These are phyloP conservation scores for Drepana arcuata DNA, from an alignment of 1,140 invertebrate genomes.

Conservation along the genomic window DNA sequence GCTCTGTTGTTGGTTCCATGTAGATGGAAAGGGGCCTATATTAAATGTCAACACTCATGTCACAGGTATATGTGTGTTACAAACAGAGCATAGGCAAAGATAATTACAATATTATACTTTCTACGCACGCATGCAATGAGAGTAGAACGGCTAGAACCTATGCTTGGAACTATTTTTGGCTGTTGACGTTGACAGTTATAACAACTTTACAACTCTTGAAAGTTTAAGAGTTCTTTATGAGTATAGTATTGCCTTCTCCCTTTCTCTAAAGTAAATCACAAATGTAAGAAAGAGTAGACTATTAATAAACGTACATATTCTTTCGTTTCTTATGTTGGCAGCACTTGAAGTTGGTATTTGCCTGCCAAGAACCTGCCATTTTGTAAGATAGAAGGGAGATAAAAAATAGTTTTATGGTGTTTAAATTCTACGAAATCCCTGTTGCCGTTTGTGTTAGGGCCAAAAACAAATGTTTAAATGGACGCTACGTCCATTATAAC, in stretches of 20 bases:
- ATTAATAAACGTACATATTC: slow-evolving; percentile 7
- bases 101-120: too few relatives aligned
- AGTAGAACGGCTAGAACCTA: too few relatives aligned
- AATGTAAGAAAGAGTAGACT: slow-evolving; percentile 27
- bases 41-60: too few relatives aligned
- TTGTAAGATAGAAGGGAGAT: slow-evolving; percentile 71
- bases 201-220: slow-evolving; percentile 26
- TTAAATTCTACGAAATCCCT: slow-evolving; percentile 63
- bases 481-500: slow-evolving; percentile 99
- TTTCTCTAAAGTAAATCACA: slow-evolving; percentile 7
- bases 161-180: slow-evolving; percentile 50
- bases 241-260: slow-evolving; percentile 19
- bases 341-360: slow-evolving; percentile 65
- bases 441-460: slow-evolving; percentile 67
- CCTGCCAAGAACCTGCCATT: slow-evolving; percentile 67
- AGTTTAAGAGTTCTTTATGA: too few relatives aligned
- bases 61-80: too few relatives aligned
- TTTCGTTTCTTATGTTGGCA: slow-evolving; percentile 43
- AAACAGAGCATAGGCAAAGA: too few relatives aligned
- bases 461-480: slow-evolving; percentile 79
- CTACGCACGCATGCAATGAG: too few relatives aligned
- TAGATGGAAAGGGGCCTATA: too few relatives aligned
- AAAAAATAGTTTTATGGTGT: slow-evolving; percentile 73
- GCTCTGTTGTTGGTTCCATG: too few relatives aligned
- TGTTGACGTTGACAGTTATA: slow-evolving; percentile 45